phyloP scores from a whole-genome alignment of 2,113 vertebrate species.

The Lipotes vexillifer region DNA sequence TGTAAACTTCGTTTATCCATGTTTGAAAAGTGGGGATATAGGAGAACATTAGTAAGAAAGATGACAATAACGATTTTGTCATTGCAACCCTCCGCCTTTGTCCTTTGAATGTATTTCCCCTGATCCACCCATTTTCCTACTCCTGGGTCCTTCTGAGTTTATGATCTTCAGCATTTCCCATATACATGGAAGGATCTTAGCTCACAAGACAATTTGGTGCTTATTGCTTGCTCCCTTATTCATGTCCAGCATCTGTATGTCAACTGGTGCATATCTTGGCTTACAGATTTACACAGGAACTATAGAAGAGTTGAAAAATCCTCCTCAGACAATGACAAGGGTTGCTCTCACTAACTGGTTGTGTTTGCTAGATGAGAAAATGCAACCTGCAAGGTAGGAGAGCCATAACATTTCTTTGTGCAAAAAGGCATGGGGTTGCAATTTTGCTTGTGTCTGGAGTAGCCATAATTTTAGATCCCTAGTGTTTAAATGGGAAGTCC shows the following conservation, averaged over 20 bases:
- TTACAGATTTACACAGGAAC: neutral
- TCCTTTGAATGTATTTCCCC: neutral
- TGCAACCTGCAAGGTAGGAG: neutral
- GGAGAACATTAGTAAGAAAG: neutral
- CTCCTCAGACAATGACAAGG: neutral
- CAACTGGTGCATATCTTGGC: neutral
- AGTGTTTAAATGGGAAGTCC: neutral
- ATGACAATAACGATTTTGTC: neutral
- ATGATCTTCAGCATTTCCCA: neutral
- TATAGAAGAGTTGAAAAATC: neutral
- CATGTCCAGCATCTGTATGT: neutral
- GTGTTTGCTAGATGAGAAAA: neutral
- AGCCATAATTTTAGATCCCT: neutral
- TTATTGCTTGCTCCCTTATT: neutral
- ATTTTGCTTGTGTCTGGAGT: neutral
- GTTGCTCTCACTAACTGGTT: neutral
- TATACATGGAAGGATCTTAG: neutral
- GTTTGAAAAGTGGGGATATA: neutral
- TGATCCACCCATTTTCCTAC: neutral
- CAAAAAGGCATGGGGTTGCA: neutral
- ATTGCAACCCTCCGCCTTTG: neutral
- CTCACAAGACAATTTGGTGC: neutral
- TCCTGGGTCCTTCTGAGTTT: neutral
- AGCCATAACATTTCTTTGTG: neutral
- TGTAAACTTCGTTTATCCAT: neutral